Conservation (phyloP, 1,140 invertebrate species). For the Pectinophora gossypiella region DNA sequence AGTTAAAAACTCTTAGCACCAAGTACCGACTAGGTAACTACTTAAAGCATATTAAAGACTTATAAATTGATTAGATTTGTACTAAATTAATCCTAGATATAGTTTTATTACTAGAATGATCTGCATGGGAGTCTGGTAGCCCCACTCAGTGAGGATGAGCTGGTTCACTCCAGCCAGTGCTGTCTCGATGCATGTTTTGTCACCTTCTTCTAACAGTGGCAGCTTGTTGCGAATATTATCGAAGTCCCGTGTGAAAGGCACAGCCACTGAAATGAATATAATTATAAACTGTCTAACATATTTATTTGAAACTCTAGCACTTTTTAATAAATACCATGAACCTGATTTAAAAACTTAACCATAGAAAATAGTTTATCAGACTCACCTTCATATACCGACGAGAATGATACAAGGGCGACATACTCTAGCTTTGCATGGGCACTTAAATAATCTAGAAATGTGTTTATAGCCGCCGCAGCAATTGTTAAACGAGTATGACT, state of each 20-base stretch:
- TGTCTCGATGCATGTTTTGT: slow-evolving; percentile 88
- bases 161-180: slow-evolving; percentile 85
- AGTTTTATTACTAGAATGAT: slow-evolving; percentile 76
- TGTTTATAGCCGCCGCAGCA: slow-evolving; percentile 89
- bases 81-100: background rate
- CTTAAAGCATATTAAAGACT: too few species aligned
- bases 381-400: slow-evolving; percentile 83
- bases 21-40: too few species aligned
- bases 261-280: slow-evolving; percentile 78
- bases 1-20: too few species aligned
- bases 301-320: slow-evolving; percentile 1
- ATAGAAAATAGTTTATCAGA: background rate
- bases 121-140: slow-evolving; percentile 85
- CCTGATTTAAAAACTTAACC: background rate
- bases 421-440: slow-evolving; percentile 92
- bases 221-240: slow-evolving; percentile 84
- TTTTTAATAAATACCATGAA: too few species aligned
- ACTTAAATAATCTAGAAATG: slow-evolving; percentile 89
- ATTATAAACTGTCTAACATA: slow-evolving; percentile 5
- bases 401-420: slow-evolving; percentile 91
- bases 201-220: slow-evolving; percentile 85
- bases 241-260: slow-evolving; percentile 91
- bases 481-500: slow-evolving; percentile 72
- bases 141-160: slow-evolving; percentile 90
- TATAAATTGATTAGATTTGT: too few species aligned